Conservation (phyloP, 1,140 invertebrate genomes). For the Melitaea cinxia region DNA sequence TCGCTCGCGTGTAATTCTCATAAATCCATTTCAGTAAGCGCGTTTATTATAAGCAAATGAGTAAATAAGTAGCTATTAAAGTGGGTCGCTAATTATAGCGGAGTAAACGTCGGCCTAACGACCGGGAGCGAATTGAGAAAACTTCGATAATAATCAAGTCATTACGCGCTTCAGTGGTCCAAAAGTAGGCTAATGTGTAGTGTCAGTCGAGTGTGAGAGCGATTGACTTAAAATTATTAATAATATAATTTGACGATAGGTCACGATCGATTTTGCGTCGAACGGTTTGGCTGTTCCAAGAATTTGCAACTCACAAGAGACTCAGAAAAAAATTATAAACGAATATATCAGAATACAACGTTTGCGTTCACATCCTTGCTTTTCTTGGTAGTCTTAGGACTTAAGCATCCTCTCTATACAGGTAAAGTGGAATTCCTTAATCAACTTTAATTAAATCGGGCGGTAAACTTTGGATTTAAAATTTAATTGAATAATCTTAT, state of each 20-base stretch:
- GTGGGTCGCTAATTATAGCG: slow-evolving; percentile 4
- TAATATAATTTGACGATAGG: neutral
- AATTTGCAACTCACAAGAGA: no score
- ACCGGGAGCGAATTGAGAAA: neutral
- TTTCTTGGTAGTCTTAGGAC: no score
- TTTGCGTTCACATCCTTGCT: no score
- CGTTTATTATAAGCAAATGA: slow-evolving; percentile 6
- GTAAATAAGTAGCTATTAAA: neutral
- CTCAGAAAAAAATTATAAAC: no score
- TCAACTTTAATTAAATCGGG: no score
- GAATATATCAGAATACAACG: no score
- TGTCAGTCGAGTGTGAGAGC: neutral
- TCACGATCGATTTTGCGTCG: neutral
- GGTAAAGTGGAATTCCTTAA: no score
- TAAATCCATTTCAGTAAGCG: neutral
- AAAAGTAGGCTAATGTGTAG: slow-evolving; percentile 4
- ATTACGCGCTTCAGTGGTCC: neutral
- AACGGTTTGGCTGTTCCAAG: no score
- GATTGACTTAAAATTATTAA: slow-evolving; percentile 4
- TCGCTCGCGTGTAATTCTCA: neutral
- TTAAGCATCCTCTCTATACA: no score
- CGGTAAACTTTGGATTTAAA: no score
- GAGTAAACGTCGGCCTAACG: neutral
- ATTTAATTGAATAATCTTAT: no score
- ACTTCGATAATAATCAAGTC: slow-evolving; percentile 10